These are phyloP conservation scores for Chromis chromis DNA, from an alignment of 2,797 vertebrate genomes.

Conservation along the genomic window DNA sequence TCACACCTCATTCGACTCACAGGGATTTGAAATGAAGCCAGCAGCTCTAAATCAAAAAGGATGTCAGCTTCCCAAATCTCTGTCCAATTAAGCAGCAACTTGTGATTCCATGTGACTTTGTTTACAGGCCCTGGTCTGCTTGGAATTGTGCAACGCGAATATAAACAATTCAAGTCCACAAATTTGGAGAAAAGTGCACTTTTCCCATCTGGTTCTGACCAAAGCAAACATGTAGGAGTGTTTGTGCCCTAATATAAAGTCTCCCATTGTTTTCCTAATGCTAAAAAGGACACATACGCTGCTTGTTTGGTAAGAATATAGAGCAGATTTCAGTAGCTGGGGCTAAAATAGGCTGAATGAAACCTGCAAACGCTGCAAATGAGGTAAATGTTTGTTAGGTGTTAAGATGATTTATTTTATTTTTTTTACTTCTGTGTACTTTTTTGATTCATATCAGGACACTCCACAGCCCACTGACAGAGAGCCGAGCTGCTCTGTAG, in stretches of 20 bases:
- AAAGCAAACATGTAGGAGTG: neutral
- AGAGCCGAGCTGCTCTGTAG: conserved; percentile 27
- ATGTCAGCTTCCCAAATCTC: conserved; percentile 32
- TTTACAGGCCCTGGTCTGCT: conserved; percentile 29
- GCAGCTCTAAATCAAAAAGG: conserved; percentile 19
- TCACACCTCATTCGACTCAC: neutral
- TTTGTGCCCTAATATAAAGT: neutral
- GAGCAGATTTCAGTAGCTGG: neutral
- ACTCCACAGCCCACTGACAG: neutral
- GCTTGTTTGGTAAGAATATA: neutral
- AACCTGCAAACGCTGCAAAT: conserved; percentile 4
- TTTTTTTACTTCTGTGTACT: neutral
- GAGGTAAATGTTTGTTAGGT: neutral
- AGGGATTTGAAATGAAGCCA: conserved; percentile 15
- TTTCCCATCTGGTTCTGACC: conserved; percentile 6
- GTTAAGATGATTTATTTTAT: neutral
- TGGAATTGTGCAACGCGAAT: conserved; percentile 29
- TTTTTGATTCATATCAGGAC: conserved; percentile 8
- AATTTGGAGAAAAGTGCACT: neutral
- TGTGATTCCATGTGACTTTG: conserved; percentile 35
- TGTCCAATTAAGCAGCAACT: conserved; percentile 36
- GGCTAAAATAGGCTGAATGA: neutral
- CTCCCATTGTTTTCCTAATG: neutral
- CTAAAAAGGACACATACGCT: neutral
- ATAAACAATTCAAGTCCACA: conserved; percentile 26